These are phyloP conservation scores for Synanthedon andrenaeformis DNA, from an alignment of 2,888 invertebrate species.

Conservation along the genomic window DNA sequence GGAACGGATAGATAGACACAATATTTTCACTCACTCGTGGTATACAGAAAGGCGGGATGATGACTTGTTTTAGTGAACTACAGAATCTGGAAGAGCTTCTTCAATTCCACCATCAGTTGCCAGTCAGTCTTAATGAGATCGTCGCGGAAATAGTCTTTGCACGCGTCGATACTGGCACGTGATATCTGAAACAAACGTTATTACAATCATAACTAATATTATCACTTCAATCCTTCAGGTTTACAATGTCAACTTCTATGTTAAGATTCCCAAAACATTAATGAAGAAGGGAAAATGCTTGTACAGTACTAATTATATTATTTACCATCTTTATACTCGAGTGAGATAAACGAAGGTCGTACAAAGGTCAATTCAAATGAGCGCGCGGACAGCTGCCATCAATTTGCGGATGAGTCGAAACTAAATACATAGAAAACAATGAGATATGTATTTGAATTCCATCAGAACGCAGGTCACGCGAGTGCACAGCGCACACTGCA, in stretches of 20 bases:
- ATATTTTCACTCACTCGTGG: too few species aligned
- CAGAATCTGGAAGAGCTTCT: slow-evolving; percentile 96
- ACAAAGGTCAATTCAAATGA: neutral
- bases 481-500: slow-evolving; percentile 1
- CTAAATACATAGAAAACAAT: neutral
- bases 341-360: neutral
- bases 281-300: too few species aligned
- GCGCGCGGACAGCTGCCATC: neutral
- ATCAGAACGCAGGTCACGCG: neutral
- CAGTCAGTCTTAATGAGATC: slow-evolving; percentile 97
- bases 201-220: neutral
- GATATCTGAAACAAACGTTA: slow-evolving; percentile 80
- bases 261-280: too few species aligned
- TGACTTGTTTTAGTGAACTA: slow-evolving; percentile 50
- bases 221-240: too few species aligned
- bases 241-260: too few species aligned
- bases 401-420: neutral
- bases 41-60: slow-evolving; percentile 3
- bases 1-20: slow-evolving; percentile 4
- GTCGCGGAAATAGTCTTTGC: slow-evolving; percentile 99
- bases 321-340: too few species aligned
- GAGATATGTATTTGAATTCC: neutral
- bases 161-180: slow-evolving; percentile 97
- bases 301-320: too few species aligned
- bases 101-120: slow-evolving; percentile 98